These are phyloP conservation scores for Chlamydotis undulata DNA, from an alignment of 2,113 vertebrate species.

Conservation along the genomic window DNA sequence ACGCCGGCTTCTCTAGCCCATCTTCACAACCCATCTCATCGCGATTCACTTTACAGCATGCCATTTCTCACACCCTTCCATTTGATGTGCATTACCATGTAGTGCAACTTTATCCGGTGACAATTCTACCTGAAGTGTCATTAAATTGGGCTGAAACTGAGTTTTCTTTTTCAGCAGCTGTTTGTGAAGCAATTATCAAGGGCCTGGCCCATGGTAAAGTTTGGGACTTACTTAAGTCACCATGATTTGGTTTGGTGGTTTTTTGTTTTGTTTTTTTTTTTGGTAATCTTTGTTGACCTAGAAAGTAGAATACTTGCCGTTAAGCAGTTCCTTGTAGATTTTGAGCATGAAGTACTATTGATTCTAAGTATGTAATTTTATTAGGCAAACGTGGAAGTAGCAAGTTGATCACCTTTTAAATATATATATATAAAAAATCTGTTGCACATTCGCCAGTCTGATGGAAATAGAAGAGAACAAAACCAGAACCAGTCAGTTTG, in stretches of 20 bases:
- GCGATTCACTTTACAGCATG: neutral
- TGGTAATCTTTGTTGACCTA: constrained; percentile 17
- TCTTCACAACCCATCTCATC: neutral
- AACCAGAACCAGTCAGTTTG: neutral
- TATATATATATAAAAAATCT: neutral
- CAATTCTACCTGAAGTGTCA: constrained; percentile 16
- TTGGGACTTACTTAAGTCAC: constrained; percentile 33
- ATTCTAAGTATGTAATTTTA: constrained; percentile 59
- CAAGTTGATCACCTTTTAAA: constrained; percentile 48
- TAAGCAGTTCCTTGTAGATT: constrained; percentile 58
- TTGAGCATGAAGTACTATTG: constrained; percentile 55
- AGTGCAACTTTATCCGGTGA: neutral
- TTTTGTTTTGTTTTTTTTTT: constrained; percentile 20
- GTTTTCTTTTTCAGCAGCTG: constrained; percentile 43
- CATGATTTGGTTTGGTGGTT: neutral
- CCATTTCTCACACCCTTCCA: neutral
- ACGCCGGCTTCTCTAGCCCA: neutral
- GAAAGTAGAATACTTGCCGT: constrained; percentile 42
- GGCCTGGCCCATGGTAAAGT: neutral
- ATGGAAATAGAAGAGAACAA: neutral
- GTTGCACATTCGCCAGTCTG: neutral
- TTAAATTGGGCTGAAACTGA: constrained; percentile 45
- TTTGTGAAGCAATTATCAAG: constrained; percentile 1
- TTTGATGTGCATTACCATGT: constrained; percentile 52
- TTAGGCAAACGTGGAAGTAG: constrained; percentile 38